These are phyloP conservation scores for Bombus ignitus DNA, from an alignment of 1,140 invertebrate genomes.

Conservation along the genomic window DNA sequence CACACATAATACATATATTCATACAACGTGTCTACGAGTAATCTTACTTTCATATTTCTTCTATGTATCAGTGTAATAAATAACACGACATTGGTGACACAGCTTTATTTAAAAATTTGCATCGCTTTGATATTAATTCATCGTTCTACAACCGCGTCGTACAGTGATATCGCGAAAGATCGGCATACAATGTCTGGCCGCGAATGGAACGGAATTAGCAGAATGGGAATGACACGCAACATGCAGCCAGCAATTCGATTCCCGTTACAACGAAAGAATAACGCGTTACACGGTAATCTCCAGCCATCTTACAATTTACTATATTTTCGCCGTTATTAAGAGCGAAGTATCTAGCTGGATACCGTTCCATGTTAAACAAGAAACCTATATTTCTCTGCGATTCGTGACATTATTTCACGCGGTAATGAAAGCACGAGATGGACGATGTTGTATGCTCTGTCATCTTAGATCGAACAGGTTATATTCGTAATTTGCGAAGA, in stretches of 20 bases:
- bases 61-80: not conserved
- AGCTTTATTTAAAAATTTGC: not conserved
- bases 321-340: conserved; percentile 62
- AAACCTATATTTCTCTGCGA: conserved; percentile 30
- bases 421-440: not conserved
- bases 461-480: not conserved
- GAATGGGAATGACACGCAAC: conserved; percentile 66
- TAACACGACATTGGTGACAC: not conserved
- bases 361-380: conserved; percentile 52
- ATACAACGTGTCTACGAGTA: no score
- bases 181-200: conserved; percentile 15
- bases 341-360: conserved; percentile 36
- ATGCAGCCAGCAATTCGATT: conserved; percentile 61
- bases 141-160: no score
- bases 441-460: not conserved
- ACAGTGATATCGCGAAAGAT: conserved; percentile 3
- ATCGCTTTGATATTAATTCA: not conserved
- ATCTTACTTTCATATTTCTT: not conserved
- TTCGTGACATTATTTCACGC: not conserved
- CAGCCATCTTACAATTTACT: conserved; percentile 47
- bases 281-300: conserved; percentile 54
- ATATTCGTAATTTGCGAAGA: not conserved
- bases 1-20: no score
- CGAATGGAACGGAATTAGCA: conserved; percentile 57
- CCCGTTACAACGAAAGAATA: conserved; percentile 63